Base-by-base conservation (phyloP, 2,113 vertebrate species). In the Hydrochoerus hydrochaeris region DNA sequence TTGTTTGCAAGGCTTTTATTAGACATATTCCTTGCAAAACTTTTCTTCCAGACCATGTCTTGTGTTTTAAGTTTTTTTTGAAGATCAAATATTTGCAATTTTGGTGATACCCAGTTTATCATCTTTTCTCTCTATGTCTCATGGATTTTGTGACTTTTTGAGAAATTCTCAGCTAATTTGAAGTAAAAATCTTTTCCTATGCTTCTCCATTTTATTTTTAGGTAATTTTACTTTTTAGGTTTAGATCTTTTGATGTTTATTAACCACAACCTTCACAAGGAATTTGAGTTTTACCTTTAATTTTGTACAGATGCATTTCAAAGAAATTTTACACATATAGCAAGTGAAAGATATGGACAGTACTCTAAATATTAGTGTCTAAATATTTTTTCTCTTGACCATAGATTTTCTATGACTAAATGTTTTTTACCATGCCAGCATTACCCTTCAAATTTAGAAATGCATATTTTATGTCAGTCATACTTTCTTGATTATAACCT, bases 261-360 rank as follows among this genome's bases (percentile, higher is more conserved):
- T 95, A 57, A 63, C 14, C 65, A 88, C 14, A 89, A 71, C 63
- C n/a, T 92, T 38, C 4, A 28, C 46, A 90, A 71, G 38, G 14
- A 57, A 65, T 84, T 87, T 90, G 12, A 81, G 84, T 85, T 91
- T 88, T 94, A 62, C 54, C 62, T 54, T 87, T 91, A 38, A 85
- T 75, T 73, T 94, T 84, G 14, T 63, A 44, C 9, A 60, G 38
- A 54, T 93, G 4, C 88, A 96, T 90, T 97, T 73, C 60, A 80
- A 4, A 46, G 46, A 4, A 46, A 52, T 52, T 52, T 52, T 52
- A 52, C 49, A 52, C 49, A 2, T 35, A 94, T 14, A 92, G 17
- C 19, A 88, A 80, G 9, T 84, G 30, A 65, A 92, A 83, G 10
- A 3, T 49, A 30, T 57, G 20, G 22, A 24, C 11, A 26, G 1